phyloP scores from a whole-genome alignment of 2,113 vertebrate species.

The Nyctereutes procyonoides region DNA sequence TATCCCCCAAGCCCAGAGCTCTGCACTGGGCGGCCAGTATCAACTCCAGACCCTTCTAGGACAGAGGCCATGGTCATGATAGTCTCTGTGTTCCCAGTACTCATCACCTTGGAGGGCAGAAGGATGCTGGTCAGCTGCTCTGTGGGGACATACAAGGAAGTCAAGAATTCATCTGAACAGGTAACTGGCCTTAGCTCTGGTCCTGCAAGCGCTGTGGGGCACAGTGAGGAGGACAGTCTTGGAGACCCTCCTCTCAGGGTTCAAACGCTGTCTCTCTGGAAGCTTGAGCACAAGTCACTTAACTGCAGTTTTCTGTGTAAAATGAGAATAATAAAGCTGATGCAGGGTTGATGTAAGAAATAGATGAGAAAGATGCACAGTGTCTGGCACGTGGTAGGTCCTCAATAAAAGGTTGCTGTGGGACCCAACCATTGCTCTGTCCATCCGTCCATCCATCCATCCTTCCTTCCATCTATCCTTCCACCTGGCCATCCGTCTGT shows the following conservation, averaged over 20 bases:
- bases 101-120: neutral
- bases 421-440: neutral
- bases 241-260: neutral
- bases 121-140: accelerated
- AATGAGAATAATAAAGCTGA: neutral
- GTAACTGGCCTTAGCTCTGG: neutral
- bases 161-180: neutral
- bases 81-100: neutral
- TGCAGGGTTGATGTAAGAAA: neutral
- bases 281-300: neutral
- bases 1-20: neutral
- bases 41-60: neutral
- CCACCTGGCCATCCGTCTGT: too few relatives aligned
- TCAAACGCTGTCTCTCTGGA: neutral
- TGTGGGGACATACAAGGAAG: neutral
- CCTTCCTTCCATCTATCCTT: too few relatives aligned
- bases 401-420: neutral
- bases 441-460: neutral
- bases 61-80: neutral
- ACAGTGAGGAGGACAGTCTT: neutral
- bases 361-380: neutral
- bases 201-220: neutral
- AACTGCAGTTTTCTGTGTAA: neutral
- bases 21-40: neutral
- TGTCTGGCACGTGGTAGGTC: neutral